These are phyloP conservation scores for Gymnothorax javanicus DNA, from an alignment of 2,797 vertebrate genomes.

Conservation along the genomic window DNA sequence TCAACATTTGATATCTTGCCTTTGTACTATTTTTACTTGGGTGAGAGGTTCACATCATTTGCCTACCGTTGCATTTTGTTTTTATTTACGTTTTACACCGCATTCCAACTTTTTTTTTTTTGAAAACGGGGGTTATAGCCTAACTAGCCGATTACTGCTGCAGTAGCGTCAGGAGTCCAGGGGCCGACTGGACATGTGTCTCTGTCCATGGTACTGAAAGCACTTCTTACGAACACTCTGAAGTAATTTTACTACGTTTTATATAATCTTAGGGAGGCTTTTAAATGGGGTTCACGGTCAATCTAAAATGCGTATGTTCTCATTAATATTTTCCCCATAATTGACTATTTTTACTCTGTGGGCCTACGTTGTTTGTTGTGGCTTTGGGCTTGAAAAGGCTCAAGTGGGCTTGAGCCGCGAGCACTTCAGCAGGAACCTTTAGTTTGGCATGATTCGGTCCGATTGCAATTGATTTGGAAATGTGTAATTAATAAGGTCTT, in stretches of 20 bases:
- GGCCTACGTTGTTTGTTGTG: background rate
- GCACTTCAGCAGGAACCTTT: background rate
- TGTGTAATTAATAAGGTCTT: background rate
- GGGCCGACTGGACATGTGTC: background rate
- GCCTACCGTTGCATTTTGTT: too few relatives aligned
- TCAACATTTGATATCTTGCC: too few relatives aligned
- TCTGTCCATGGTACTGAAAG: slow-evolving; percentile 8
- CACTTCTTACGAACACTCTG: background rate
- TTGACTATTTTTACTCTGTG: background rate
- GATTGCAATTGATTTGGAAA: background rate
- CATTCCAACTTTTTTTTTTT: too few relatives aligned
- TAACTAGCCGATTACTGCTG: background rate
- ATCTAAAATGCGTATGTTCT: background rate
- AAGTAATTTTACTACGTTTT: background rate
- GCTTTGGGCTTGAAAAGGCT: background rate
- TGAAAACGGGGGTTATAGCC: too few relatives aligned
- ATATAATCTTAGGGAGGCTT: background rate
- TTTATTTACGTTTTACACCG: too few relatives aligned
- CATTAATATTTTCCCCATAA: background rate
- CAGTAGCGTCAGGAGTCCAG: background rate
- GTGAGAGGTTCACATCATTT: too few relatives aligned
- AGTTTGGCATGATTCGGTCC: background rate
- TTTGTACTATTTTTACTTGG: too few relatives aligned
- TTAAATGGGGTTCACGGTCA: background rate
- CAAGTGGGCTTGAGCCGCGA: background rate